Evolutionary conservation across 2,888 invertebrate genomes (phyloP).

Genomic region (Matsumyia berberina): DNA sequence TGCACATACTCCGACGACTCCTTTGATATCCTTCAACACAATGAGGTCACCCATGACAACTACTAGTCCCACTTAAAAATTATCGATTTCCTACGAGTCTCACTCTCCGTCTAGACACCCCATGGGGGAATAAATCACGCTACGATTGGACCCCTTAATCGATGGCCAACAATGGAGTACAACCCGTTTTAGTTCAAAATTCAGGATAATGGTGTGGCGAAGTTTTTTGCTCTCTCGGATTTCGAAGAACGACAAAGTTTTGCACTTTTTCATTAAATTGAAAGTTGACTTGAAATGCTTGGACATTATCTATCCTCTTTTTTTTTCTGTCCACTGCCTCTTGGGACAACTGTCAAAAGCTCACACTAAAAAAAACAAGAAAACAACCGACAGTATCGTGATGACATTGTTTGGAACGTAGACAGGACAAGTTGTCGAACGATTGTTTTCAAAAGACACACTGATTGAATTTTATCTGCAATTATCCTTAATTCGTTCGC

Average conservation of each 20-base stretch:
- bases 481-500: constrained; percentile 51
- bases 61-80: background rate
- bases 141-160: constrained; percentile 27
- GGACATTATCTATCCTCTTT: constrained; percentile 47
- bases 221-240: background rate
- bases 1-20: background rate
- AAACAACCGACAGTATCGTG: constrained; percentile 49
- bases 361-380: constrained; percentile 36
- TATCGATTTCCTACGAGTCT: constrained; percentile 14
- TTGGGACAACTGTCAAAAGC: constrained; percentile 40
- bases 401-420: constrained; percentile 53
- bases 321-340: constrained; percentile 18
- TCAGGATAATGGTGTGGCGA: background rate
- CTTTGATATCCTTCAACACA: background rate
- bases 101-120: constrained; percentile 50
- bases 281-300: constrained; percentile 63
- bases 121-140: constrained; percentile 41
- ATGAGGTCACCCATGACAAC: constrained; percentile 30
- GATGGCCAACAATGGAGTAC: constrained; percentile 32
- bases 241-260: constrained; percentile 54
- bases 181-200: background rate
- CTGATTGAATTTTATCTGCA: constrained; percentile 67
- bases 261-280: constrained; percentile 63
- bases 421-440: constrained; percentile 56
- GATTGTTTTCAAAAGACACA: constrained; percentile 52